These are phyloP conservation scores for Tyrannus savana DNA, from an alignment of 2,113 vertebrate genomes.

Conservation along the genomic window DNA sequence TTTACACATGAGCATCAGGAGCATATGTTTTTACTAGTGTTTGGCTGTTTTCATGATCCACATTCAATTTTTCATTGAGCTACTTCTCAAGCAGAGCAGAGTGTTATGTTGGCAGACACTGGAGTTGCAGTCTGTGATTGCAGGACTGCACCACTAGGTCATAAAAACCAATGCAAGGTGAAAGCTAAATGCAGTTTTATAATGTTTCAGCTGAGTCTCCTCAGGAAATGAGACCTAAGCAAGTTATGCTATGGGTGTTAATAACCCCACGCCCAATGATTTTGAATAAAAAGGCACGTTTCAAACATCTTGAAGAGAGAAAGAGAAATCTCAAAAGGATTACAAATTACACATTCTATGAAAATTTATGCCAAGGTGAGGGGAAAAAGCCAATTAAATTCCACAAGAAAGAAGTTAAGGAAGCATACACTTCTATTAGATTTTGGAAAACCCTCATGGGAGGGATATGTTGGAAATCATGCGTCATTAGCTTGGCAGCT, in stretches of 20 bases:
- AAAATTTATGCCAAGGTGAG: slow-evolving; percentile 2
- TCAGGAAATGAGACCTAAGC: background rate
- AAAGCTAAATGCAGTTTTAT: background rate
- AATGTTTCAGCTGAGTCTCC: background rate
- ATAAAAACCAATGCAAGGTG: background rate
- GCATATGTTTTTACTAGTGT: background rate
- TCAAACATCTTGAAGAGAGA: background rate
- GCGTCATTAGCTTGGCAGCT: slow-evolving; percentile 36
- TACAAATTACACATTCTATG: background rate
- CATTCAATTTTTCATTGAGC: background rate
- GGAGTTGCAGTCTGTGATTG: background rate
- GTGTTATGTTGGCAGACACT: background rate
- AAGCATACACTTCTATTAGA: background rate
- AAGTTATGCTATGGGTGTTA: background rate
- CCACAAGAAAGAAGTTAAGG: slow-evolving; percentile 26
- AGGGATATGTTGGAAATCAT: slow-evolving; percentile 11
- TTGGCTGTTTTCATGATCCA: background rate
- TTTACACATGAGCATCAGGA: background rate
- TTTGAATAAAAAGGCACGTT: background rate
- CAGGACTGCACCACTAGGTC: background rate
- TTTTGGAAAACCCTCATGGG: slow-evolving; percentile 37
- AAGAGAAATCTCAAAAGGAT: slow-evolving; percentile 17
- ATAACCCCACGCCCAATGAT: background rate
- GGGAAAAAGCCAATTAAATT: slow-evolving; percentile 41
- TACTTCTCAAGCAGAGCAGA: background rate